Conservation (phyloP, 2,113 vertebrate genomes). For the Pteruthius melanotis region DNA sequence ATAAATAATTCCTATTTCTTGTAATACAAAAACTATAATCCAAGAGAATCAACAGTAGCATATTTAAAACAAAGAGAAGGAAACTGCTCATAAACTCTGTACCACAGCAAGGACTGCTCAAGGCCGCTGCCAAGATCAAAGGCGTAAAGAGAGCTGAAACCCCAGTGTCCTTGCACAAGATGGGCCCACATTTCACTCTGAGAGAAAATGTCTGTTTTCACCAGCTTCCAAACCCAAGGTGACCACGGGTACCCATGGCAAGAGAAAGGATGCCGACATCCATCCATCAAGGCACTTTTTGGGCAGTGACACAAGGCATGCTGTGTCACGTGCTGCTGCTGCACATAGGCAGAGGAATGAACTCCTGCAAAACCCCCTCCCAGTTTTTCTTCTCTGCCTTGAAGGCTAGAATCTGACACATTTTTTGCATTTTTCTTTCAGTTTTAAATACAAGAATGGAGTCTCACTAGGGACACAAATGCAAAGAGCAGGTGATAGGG, state of each 20-base stretch:
- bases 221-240: neutral
- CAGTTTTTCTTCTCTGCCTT: neutral
- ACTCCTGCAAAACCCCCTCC: neutral
- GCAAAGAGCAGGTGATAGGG: rapidly evolving
- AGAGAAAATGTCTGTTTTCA: neutral
- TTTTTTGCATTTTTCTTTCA: neutral
- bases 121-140: rapidly evolving
- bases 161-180: neutral
- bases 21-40: neutral
- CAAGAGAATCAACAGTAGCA: neutral
- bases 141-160: neutral
- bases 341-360: neutral
- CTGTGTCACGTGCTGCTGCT: no score
- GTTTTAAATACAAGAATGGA: neutral
- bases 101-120: neutral
- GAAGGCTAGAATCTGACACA: neutral
- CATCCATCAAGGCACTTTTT: neutral
- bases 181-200: neutral
- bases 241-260: rapidly evolving
- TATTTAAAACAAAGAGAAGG: neutral
- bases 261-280: neutral
- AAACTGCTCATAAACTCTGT: neutral
- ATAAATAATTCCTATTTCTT: neutral
- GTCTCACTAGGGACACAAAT: neutral
- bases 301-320: rapidly evolving